Conservation (phyloP, 2,113 vertebrate genomes). For the Peromyscus polionotus region DNA sequence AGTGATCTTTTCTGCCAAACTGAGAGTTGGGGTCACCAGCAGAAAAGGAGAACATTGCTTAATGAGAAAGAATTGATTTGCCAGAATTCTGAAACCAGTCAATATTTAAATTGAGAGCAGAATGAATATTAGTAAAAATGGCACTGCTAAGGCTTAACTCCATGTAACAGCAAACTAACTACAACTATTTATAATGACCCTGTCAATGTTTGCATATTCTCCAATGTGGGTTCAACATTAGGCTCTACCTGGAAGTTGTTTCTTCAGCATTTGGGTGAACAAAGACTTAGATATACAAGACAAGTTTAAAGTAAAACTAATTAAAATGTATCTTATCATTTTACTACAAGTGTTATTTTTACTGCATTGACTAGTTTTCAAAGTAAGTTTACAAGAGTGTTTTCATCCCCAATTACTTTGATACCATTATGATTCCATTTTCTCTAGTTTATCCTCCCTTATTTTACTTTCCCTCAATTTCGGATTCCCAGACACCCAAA, state of each 20-base stretch:
- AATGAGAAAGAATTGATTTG: slow-evolving; percentile 30
- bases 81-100: slow-evolving; percentile 19
- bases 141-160: slow-evolving; percentile 51
- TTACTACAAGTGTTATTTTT: slow-evolving; percentile 54
- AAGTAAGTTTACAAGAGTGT: slow-evolving; percentile 9
- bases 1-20: background rate
- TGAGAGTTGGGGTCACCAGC: background rate
- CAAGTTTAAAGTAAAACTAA: slow-evolving; percentile 56
- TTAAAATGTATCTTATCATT: background rate
- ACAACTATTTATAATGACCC: slow-evolving; percentile 1
- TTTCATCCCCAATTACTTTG: slow-evolving; percentile 30
- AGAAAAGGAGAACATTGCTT: background rate
- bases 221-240: background rate
- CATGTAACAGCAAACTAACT: background rate
- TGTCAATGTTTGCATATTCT: background rate
- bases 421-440: slow-evolving; percentile 6
- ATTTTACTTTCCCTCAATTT: background rate
- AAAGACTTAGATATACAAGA: slow-evolving; percentile 39
- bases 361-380: slow-evolving; percentile 51
- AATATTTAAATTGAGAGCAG: slow-evolving; percentile 11
- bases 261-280: slow-evolving; percentile 32
- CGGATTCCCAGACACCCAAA: background rate
- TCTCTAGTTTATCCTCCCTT: background rate
- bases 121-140: slow-evolving; percentile 24
- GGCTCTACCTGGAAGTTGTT: background rate